Evolutionary conservation across 2,888 invertebrate genomes (phyloP).

Genomic region (Troilus luridus): DNA sequence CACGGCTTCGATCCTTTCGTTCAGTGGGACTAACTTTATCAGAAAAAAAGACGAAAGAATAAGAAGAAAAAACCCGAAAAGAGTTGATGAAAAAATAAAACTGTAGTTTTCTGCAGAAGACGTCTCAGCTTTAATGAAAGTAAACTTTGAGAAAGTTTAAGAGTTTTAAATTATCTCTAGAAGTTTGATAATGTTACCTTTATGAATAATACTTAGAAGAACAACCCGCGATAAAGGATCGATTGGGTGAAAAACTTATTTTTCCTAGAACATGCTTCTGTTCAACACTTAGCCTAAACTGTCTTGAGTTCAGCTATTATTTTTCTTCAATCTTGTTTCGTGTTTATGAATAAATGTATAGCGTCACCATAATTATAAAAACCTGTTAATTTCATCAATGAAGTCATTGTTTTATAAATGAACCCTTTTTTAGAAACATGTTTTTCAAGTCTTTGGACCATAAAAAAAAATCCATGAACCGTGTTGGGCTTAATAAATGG

Average conservation of each 20-base stretch:
- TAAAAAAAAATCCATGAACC: no score
- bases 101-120: constrained; percentile 10
- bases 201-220: background rate
- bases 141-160: background rate
- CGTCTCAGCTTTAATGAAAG: background rate
- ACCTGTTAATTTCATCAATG: no score
- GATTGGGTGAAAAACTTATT: background rate
- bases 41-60: background rate
- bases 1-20: background rate
- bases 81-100: constrained; percentile 17
- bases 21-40: constrained; percentile 1
- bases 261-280: background rate
- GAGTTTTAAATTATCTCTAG: background rate
- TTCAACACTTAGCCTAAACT: no score
- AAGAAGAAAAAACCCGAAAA: background rate
- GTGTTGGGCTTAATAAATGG: no score
- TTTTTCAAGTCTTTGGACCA: no score
- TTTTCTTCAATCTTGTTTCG: no score
- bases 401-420: no score
- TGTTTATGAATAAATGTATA: no score
- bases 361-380: no score
- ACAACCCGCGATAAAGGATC: background rate
- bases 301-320: no score
- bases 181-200: constrained; percentile 12
- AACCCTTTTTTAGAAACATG: no score